These are phyloP conservation scores for Hecatera dysodea DNA, from an alignment of 2,888 invertebrate species.

Conservation along the genomic window DNA sequence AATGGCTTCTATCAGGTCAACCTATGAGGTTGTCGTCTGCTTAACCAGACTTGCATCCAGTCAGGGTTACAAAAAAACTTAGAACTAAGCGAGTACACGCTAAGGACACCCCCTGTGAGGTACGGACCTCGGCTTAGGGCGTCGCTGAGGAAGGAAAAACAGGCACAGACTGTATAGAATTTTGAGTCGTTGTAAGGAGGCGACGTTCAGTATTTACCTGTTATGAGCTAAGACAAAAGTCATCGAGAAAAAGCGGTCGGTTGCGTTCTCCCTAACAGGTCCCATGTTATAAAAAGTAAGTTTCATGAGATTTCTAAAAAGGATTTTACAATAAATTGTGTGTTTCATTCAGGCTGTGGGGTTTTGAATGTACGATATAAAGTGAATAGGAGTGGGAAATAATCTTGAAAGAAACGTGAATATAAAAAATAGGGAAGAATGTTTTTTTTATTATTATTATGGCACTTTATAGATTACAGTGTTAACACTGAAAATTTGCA, in stretches of 20 bases:
- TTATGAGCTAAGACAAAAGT: too few species aligned
- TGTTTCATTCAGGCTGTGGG: conserved; percentile 18
- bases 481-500: not conserved
- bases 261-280: conserved; percentile 1
- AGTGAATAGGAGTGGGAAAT: not conserved
- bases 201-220: too few species aligned
- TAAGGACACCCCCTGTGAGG: too few species aligned
- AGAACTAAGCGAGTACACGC: too few species aligned
- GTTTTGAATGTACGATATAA: not conserved
- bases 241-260: not conserved
- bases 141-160: not conserved
- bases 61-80: too few species aligned
- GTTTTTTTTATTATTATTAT: not conserved
- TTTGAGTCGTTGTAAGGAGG: too few species aligned
- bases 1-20: too few species aligned
- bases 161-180: not conserved
- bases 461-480: not conserved
- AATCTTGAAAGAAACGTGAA: not conserved
- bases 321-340: not conserved
- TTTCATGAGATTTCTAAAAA: conserved; percentile 3
- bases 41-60: not conserved
- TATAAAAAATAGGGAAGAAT: too few species aligned
- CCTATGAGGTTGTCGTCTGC: too few species aligned
- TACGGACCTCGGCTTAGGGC: too few species aligned
- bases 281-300: not conserved